Conservation (phyloP, 2,888 invertebrate species). For the Julus scandinavius region DNA sequence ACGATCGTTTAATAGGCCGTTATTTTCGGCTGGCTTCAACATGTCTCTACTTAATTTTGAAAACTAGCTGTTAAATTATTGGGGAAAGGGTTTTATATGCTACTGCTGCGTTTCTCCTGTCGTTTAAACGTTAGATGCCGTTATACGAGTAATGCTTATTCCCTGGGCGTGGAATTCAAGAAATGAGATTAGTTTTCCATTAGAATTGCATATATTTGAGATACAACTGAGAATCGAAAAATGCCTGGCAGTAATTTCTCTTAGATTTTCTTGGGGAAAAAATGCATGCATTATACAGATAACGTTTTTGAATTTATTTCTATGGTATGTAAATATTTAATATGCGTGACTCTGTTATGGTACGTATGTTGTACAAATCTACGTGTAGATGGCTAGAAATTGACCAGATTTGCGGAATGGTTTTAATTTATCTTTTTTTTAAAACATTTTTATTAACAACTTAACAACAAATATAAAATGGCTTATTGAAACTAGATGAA, state of each 20-base stretch:
- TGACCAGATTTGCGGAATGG: too few relatives aligned
- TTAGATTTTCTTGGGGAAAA: background rate
- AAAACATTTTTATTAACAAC: too few relatives aligned
- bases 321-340: background rate
- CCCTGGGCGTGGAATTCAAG: background rate
- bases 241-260: background rate
- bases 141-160: slow-evolving; percentile 35
- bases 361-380: too few relatives aligned
- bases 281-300: background rate
- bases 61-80: slow-evolving; percentile 21
- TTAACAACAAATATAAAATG: too few relatives aligned
- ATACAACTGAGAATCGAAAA: background rate
- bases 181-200: slow-evolving; percentile 38
- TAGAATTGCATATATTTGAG: background rate
- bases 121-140: background rate
- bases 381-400: too few relatives aligned
- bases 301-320: background rate
- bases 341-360: too few relatives aligned
- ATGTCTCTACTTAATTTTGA: background rate
- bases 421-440: too few relatives aligned
- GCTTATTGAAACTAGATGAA: too few relatives aligned
- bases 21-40: slow-evolving; percentile 28
- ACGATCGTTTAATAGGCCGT: slow-evolving; percentile 21
- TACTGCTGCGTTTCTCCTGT: background rate
- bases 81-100: background rate